Percentiles rank a stretch among this genome's conserved stretches.
Evolutionary conservation across 2,888 invertebrate species (phyloP).

Genomic region (Drosophila stalkeri): DNA sequence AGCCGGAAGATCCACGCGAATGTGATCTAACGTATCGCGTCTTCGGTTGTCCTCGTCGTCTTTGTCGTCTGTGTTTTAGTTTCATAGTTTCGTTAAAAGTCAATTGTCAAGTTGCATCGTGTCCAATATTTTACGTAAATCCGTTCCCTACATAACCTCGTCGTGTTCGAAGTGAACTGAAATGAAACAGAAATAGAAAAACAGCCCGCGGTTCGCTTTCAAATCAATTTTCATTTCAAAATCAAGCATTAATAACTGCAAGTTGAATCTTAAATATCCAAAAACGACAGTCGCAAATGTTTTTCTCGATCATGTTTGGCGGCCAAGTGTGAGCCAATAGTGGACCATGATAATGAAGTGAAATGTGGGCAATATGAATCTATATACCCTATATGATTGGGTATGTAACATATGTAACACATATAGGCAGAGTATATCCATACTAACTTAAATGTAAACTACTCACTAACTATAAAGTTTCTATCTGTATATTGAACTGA

Average conservation of each 20-base stretch:
- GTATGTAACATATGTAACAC: slow-evolving; percentile 61
- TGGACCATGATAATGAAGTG: slow-evolving; percentile 38
- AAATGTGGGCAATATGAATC: slow-evolving; percentile 67
- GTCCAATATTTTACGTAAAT: slow-evolving; percentile 74
- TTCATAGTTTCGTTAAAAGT: slow-evolving; percentile 31
- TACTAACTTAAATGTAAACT: not conserved
- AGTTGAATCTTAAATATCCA: slow-evolving; percentile 25
- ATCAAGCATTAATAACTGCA: slow-evolving; percentile 15
- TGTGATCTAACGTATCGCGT: slow-evolving; percentile 37
- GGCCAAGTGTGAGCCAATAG: slow-evolving; percentile 34
- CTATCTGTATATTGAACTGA: too few species aligned
- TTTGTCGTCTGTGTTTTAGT: slow-evolving; percentile 49
- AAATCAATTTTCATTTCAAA: not conserved
- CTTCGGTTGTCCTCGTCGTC: slow-evolving; percentile 32
- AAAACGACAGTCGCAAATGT: slow-evolving; percentile 66
- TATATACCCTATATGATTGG: slow-evolving; percentile 80
- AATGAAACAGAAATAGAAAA: slow-evolving; percentile 48
- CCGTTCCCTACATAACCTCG: slow-evolving; percentile 60
- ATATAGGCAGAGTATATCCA: too few species aligned
- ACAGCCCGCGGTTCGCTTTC: slow-evolving; percentile 17
- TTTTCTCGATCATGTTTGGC: slow-evolving; percentile 16
- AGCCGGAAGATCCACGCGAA: slow-evolving; percentile 31
- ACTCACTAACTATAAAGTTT: not conserved
- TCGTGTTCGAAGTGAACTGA: slow-evolving; percentile 34
- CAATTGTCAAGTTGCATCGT: slow-evolving; percentile 23